Evolutionary conservation across 2,113 vertebrate genomes (phyloP), one percentile per base, ranked within the genome.

Genomic region (Ctenodactylus gundi): DNA sequence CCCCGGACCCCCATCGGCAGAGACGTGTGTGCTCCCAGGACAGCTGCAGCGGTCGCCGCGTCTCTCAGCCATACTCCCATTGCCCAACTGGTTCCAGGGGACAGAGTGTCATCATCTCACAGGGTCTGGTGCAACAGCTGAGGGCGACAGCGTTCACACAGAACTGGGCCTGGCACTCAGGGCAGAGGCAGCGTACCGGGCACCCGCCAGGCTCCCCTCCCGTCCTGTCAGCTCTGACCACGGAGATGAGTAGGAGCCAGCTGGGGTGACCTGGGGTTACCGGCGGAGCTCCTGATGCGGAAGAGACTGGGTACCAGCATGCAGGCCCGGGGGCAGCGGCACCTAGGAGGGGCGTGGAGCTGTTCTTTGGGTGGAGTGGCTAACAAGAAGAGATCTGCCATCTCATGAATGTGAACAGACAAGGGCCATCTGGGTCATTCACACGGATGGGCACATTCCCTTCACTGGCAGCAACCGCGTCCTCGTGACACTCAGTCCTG

Each of bases 11-110:
- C 39, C 78, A 90, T 96, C 92, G 34, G 57, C 91, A 93, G 92
- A 88, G 95, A 57, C 73, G n/a, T n/a, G n/a, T n/a, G n/a, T n/a
- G n/a, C n/a, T n/a, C n/a, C n/a, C n/a, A n/a, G n/a, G n/a, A n/a
- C 76, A 70, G 90, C 94, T 95, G 96, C 97, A 96, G 96, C 92
- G 92, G 57, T 86, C 82, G 64, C 77, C 93, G 67, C 49, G 85
- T 83, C 88, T 97, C 95, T 80, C 80, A 97, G 97, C 95, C 95
- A 70, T 93, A 82, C 94, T 94, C 95, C 15, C 93, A 91, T 97
- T 95, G 96, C 96, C 89, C 92, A 97, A 98, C 60, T 95, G 46
- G 76, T 70, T 96, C 76, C 88, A 88, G 94, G 65, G 76, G 9
- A 65, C 68, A 36, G 90, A 7, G 1, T 96, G 87, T 60, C 78